phyloP scores from a whole-genome alignment of 1,140 invertebrate species.

The Hirudo medicinalis region DNA sequence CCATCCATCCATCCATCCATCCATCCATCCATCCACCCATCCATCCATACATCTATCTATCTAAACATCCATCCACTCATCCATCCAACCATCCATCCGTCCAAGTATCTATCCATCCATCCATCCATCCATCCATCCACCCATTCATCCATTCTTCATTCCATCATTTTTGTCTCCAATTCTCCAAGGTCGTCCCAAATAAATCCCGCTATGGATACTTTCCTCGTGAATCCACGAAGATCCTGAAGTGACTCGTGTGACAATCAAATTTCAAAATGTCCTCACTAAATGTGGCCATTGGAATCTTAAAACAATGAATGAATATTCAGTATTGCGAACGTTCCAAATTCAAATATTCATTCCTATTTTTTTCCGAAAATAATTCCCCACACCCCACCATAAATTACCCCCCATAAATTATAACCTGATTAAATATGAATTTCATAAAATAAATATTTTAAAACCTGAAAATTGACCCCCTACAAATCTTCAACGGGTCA shows the following conservation, averaged over 20 bases:
- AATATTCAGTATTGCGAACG: too few species aligned
- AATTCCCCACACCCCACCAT: too few species aligned
- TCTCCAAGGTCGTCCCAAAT: neutral
- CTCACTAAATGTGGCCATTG: too few species aligned
- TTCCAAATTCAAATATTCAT: too few species aligned
- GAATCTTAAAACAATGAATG: too few species aligned
- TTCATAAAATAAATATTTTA: too few species aligned
- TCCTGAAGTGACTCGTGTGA: neutral
- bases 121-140: constrained; percentile 10
- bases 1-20: constrained; percentile 12
- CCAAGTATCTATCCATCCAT: neutral
- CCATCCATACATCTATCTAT: constrained; percentile 5
- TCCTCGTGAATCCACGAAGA: neutral
- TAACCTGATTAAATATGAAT: too few species aligned
- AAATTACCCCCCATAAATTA: too few species aligned
- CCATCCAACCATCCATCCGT: constrained; percentile 9
- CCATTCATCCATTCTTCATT: constrained; percentile 4
- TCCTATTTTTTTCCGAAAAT: too few species aligned
- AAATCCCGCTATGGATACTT: neutral
- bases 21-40: constrained; percentile 11
- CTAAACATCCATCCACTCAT: neutral
- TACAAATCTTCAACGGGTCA: too few species aligned
- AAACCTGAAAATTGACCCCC: too few species aligned
- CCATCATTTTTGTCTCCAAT: neutral
- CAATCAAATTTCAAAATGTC: neutral